Conservation (phyloP, 2,113 vertebrate species). For the Ammodytes marinus region DNA sequence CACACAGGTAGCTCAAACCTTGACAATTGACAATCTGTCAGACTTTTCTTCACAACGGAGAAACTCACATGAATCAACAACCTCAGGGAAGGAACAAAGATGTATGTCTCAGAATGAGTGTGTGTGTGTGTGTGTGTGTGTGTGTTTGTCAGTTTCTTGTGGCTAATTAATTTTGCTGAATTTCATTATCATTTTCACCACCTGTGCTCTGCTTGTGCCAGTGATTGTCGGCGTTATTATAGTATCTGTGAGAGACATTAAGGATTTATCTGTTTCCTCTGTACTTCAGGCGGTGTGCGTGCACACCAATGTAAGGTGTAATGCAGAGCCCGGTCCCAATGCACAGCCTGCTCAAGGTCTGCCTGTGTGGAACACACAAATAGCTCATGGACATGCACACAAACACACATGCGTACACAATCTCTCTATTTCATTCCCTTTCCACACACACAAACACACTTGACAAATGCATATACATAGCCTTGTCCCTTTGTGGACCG, state of each 20-base stretch:
- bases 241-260: constrained; percentile 13
- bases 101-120: not conserved
- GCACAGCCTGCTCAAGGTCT: constrained; percentile 52
- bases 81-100: constrained; percentile 46
- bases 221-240: constrained; percentile 28
- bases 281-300: constrained; percentile 5
- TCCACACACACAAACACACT: constrained; percentile 70
- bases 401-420: constrained; percentile 12
- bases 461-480: constrained; percentile 70
- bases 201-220: constrained; percentile 29
- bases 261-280: not conserved
- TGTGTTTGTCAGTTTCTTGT: constrained; percentile 42
- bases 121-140: constrained; percentile 26
- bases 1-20: constrained; percentile 55
- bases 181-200: constrained; percentile 59
- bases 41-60: constrained; percentile 52
- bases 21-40: constrained; percentile 62
- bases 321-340: constrained; percentile 35
- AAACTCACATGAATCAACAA: constrained; percentile 50
- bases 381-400: constrained; percentile 17
- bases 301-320: constrained; percentile 1
- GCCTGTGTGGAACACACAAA: constrained; percentile 32
- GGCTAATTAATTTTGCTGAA: constrained; percentile 52
- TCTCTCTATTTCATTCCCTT: constrained; percentile 25
- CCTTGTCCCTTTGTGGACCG: constrained; percentile 81